Base-by-base conservation (phyloP, 30 jellyfish, hydroid and myxozoan species). In the Catostylus mosaicus region DNA sequence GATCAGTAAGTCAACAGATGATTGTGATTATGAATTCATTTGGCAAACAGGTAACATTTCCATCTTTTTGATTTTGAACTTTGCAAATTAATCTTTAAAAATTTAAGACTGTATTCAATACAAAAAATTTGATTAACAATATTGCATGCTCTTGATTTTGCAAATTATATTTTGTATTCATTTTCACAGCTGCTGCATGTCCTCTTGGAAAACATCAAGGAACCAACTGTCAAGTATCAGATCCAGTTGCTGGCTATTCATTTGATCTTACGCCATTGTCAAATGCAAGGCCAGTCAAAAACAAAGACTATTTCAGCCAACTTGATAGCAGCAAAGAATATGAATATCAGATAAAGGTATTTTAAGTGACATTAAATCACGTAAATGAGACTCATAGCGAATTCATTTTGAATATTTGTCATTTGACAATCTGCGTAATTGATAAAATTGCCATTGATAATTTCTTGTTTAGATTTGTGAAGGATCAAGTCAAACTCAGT, bases 31-130 rank as follows among this genome's bases (percentile, higher is more conserved):
- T 82, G 86, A 67, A 45, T 83, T 89, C 64, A 62, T 73, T 2
- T 89, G 97, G 97, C 88, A 78, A 38, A 89, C 97, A 52, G 97
- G 97, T 89, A 66, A 70, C 76, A 32, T 43, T 29, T 60, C 24
- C 7, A 12, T 18, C 40, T 73, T 23, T 45, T 47, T 73, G 19
- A 1, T 43, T 1, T 1, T 73, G 51, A 12, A 6, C 2, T 4
- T 37, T 3, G n/a, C 33, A 36, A 45, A 22, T 2, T 45, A 2
- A 37, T 29, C 45, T 5, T 31, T 6, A 43, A 6, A 16, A 8
- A 16, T 6, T 43, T 16, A 43, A 43, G 56, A 16, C 56, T 6
- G 16, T 6, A 43, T 43, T 16, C 16, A 43, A 43, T 43, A 43
- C 56, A 43, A 16, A 43, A 43, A 8, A 8, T 16, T 8, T 43